Conservation (phyloP, 30 jellyfish, hydroid and myxozoan species). For the Aurelia aurita complex sp. Pacific region DNA sequence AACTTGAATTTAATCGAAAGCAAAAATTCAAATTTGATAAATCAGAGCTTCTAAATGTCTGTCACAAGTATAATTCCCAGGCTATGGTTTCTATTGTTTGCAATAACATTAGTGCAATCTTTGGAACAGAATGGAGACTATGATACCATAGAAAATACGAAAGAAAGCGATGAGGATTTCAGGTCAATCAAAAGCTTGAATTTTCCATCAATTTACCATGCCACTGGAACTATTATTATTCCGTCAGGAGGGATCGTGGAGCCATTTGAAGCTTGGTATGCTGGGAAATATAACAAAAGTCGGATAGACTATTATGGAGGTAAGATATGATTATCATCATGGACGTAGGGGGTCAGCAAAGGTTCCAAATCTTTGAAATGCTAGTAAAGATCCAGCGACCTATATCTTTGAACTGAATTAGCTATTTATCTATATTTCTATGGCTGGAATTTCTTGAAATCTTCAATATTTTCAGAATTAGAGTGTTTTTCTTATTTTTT, state of each 20-base stretch:
- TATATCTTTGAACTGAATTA: no score
- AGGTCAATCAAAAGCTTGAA: slow-evolving; percentile 41
- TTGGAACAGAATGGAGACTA: neutral
- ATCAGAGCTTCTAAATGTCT: no score
- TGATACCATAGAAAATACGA: neutral
- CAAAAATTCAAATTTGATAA: no score
- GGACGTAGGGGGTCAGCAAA: no score
- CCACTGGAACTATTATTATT: slow-evolving; percentile 79
- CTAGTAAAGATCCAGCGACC: no score
- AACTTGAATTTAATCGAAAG: no score
- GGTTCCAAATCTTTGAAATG: no score
- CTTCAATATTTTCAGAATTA: no score
- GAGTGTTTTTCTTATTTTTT: no score
- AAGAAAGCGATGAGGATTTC: neutral
- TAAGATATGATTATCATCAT: neutral
- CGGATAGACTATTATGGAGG: slow-evolving; percentile 94
- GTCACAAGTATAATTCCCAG: no score
- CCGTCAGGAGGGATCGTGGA: slow-evolving; percentile 92
- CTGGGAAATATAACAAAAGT: slow-evolving; percentile 88
- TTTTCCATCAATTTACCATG: slow-evolving; percentile 88
- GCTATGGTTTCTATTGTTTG: neutral
- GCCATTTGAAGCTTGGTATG: slow-evolving; percentile 98
- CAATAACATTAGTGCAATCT: neutral
- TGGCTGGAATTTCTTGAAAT: no score
- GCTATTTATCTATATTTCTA: no score